Evolutionary conservation across 1,140 invertebrate species (phyloP).

Genomic region (Drosophila nannoptera): DNA sequence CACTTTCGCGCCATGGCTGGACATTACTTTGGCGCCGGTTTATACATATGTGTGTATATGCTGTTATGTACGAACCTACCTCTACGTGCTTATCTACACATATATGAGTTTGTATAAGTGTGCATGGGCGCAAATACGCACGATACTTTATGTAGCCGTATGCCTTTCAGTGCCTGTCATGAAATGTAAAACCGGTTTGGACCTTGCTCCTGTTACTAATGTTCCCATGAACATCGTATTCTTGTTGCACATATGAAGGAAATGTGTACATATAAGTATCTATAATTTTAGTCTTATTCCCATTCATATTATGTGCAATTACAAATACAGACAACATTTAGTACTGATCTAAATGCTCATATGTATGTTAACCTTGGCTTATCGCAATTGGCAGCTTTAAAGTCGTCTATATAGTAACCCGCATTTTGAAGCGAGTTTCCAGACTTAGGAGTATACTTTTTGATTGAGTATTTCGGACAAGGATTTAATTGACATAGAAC

Average conservation of each 20-base stretch:
- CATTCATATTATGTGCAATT: no score
- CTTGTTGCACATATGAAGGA: constrained; percentile 57
- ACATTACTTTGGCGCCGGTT: constrained; percentile 18
- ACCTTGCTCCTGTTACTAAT: constrained; percentile 38
- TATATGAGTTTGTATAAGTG: neutral
- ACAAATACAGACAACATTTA: no score
- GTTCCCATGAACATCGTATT: constrained; percentile 33
- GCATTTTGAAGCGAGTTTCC: no score
- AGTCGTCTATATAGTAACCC: no score
- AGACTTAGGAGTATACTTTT: no score
- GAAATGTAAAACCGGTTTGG: constrained; percentile 63
- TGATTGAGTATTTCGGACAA: no score
- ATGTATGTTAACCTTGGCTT: no score
- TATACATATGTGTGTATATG: constrained; percentile 9
- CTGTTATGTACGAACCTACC: neutral
- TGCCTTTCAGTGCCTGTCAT: constrained; percentile 52
- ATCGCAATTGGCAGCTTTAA: no score
- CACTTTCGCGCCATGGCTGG: constrained; percentile 2
- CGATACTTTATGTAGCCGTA: constrained; percentile 37
- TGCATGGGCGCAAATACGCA: constrained; percentile 9
- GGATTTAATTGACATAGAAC: no score
- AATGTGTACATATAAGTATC: constrained; percentile 36
- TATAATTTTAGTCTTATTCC: neutral
- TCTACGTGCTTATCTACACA: constrained; percentile 2
- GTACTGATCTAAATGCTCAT: no score